Evolutionary conservation across 2,797 vertebrate genomes (phyloP).

Genomic region (Holocentrus rufus): DNA sequence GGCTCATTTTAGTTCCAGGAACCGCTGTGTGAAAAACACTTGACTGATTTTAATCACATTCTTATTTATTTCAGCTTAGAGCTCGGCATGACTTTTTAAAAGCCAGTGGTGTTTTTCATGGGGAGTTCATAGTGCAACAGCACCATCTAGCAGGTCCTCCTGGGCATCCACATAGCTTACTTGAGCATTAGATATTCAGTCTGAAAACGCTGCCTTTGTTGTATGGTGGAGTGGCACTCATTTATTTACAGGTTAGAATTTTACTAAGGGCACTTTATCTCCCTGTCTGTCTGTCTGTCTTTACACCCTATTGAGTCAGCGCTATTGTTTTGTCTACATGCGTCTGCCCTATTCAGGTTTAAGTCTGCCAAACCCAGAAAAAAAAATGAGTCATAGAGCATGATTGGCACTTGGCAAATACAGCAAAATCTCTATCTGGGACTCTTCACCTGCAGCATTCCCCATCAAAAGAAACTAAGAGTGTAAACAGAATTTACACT

Average conservation of each 20-base stretch:
- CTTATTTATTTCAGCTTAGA: constrained; percentile 79
- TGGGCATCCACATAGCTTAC: constrained; percentile 6
- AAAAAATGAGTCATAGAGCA: constrained; percentile 48
- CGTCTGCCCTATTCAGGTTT: constrained; percentile 43
- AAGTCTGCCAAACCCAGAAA: constrained; percentile 29
- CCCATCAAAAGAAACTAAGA: constrained; percentile 3
- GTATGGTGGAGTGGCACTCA: constrained; percentile 53
- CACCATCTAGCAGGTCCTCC: constrained; percentile 70
- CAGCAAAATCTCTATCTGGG: constrained; percentile 33
- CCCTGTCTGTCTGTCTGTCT: constrained; percentile 42
- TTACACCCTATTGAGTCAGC: constrained; percentile 40
- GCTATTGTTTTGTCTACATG: constrained; percentile 56
- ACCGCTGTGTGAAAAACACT: constrained; percentile 77
- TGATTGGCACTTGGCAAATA: constrained; percentile 56
- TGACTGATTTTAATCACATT: constrained; percentile 83
- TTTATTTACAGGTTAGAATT: constrained; percentile 64
- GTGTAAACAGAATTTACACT: constrained; percentile 47
- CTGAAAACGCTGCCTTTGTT: constrained; percentile 41
- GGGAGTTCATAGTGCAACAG: constrained; percentile 64
- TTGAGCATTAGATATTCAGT: constrained; percentile 42
- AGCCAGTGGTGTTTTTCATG: constrained; percentile 30
- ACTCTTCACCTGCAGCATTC: constrained; percentile 30
- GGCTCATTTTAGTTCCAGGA: constrained; percentile 76
- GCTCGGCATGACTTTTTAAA: constrained; percentile 63
- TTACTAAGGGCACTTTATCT: constrained; percentile 57